Evolutionary conservation across 2,888 invertebrate species (phyloP).

Genomic region (Pocota personata): DNA sequence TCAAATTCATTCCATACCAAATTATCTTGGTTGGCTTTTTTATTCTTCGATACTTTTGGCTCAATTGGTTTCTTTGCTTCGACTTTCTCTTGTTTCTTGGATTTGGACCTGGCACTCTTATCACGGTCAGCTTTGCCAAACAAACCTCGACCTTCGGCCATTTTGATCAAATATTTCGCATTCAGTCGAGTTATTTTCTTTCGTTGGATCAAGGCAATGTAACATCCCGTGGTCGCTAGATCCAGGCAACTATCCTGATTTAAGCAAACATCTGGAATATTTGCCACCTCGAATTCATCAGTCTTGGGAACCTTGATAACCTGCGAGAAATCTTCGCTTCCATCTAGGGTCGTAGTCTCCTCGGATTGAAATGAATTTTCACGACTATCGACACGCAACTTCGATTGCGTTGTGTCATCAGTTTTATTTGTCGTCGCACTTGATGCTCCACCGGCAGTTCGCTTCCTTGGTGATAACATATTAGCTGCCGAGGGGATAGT

Average conservation of each 20-base stretch:
- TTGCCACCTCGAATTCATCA: slow-evolving; percentile 86
- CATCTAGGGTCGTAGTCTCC: slow-evolving; percentile 35
- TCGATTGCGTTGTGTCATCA: slow-evolving; percentile 21
- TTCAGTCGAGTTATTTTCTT: slow-evolving; percentile 89
- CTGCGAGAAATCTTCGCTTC: slow-evolving; percentile 70
- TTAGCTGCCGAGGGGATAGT: slow-evolving; percentile 78
- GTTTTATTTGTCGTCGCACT: slow-evolving; percentile 62
- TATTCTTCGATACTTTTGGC: slow-evolving; percentile 37
- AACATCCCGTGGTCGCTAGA: slow-evolving; percentile 84
- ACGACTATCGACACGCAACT: background rate
- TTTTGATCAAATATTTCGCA: slow-evolving; percentile 92
- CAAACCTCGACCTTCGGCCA: slow-evolving; percentile 91
- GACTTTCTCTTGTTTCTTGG: slow-evolving; percentile 80
- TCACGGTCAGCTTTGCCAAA: slow-evolving; percentile 85
- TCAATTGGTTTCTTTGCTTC: slow-evolving; percentile 76
- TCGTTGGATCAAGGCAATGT: slow-evolving; percentile 85
- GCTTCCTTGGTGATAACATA: slow-evolving; percentile 77
- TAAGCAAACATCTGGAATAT: slow-evolving; percentile 85
- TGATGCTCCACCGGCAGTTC: slow-evolving; percentile 71
- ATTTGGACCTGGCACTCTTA: slow-evolving; percentile 80
- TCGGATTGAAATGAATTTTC: slow-evolving; percentile 44
- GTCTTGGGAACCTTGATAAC: slow-evolving; percentile 77
- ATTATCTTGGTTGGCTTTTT: slow-evolving; percentile 67
- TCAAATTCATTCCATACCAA: slow-evolving; percentile 47
- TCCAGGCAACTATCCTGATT: slow-evolving; percentile 83